A percentile compares a stretch with the other conserved stretches of the same genome.
Conservation (phyloP, 2,888 invertebrate genomes). For the Lacanobia wlatinum region DNA sequence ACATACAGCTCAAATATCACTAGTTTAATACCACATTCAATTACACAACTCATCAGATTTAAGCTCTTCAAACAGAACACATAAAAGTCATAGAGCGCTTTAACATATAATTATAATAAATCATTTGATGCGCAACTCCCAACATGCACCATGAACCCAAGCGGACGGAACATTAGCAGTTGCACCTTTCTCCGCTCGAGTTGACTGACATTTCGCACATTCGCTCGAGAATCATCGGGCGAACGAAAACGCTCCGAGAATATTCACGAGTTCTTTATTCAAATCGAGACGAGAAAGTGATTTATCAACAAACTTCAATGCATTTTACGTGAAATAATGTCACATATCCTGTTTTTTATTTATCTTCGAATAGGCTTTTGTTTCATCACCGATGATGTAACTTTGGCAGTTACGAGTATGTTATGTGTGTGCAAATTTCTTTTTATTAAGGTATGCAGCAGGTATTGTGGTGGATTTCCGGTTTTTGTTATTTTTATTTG, state of each 20-base stretch:
- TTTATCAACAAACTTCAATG: constrained; percentile 67
- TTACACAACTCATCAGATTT: constrained; percentile 10
- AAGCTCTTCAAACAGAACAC: constrained; percentile 3
- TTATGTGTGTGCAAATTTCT: constrained; percentile 53
- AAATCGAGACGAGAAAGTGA: constrained; percentile 83
- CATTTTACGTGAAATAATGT: constrained; percentile 64
- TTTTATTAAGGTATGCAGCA: constrained; percentile 49
- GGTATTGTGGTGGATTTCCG: constrained; percentile 25
- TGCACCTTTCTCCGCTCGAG: constrained; percentile 57
- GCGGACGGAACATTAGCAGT: constrained; percentile 12
- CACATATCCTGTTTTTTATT: constrained; percentile 67
- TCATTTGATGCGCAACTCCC: constrained; percentile 19
- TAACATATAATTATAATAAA: constrained; percentile 45
- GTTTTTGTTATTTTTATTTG: constrained; percentile 22
- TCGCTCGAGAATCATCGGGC: constrained; percentile 65
- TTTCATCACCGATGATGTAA: constrained; percentile 64
- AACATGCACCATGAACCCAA: constrained; percentile 31
- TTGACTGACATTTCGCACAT: constrained; percentile 65
- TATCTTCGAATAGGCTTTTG: constrained; percentile 63
- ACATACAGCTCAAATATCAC: neutral
- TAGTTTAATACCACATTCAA: constrained; percentile 17
- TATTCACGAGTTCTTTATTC: constrained; percentile 79
- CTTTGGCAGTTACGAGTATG: constrained; percentile 42
- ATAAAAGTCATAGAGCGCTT: neutral
- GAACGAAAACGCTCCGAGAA: constrained; percentile 72